A percentile compares a stretch with the other conserved stretches of the same genome.
Conservation (phyloP, 2,888 invertebrate genomes). For the Philereme transversata region DNA sequence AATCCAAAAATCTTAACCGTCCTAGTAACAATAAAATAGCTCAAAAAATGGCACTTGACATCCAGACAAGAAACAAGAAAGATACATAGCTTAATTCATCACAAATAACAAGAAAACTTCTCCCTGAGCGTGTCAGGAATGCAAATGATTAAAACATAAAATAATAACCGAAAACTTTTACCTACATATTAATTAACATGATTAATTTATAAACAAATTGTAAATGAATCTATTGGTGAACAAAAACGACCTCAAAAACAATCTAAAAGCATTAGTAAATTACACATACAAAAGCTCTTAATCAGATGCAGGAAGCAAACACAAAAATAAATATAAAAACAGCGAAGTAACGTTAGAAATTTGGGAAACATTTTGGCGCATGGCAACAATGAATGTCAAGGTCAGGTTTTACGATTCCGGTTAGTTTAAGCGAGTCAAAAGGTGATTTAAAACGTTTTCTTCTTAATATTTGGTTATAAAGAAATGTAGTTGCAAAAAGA, state of each 20-base stretch:
- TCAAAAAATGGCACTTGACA: no score
- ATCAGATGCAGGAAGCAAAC: conserved; percentile 33
- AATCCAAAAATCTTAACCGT: no score
- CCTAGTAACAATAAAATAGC: no score
- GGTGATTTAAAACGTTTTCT: background rate
- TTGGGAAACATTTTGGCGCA: conserved; percentile 28
- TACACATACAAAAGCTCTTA: conserved; percentile 35
- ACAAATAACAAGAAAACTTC: no score
- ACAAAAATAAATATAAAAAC: conserved; percentile 26
- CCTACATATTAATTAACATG: conserved; percentile 28
- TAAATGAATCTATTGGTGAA: conserved; percentile 27
- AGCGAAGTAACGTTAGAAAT: conserved; percentile 25
- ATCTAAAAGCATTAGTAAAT: conserved; percentile 32
- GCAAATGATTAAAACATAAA: no score
- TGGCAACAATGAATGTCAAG: conserved; percentile 32
- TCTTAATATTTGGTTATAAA: background rate
- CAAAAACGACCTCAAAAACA: conserved; percentile 31
- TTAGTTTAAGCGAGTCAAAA: conserved; percentile 8
- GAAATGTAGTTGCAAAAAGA: no score
- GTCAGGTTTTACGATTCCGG: conserved; percentile 26
- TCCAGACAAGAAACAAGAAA: no score
- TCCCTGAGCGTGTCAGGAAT: no score
- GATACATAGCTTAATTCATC: no score
- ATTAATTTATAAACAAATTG: conserved; percentile 29
- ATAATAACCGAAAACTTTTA: no score